Evolutionary conservation across 2,888 invertebrate genomes (phyloP), one percentile per base, ranked within the genome.

Genomic region (Abrostola tripartita): DNA sequence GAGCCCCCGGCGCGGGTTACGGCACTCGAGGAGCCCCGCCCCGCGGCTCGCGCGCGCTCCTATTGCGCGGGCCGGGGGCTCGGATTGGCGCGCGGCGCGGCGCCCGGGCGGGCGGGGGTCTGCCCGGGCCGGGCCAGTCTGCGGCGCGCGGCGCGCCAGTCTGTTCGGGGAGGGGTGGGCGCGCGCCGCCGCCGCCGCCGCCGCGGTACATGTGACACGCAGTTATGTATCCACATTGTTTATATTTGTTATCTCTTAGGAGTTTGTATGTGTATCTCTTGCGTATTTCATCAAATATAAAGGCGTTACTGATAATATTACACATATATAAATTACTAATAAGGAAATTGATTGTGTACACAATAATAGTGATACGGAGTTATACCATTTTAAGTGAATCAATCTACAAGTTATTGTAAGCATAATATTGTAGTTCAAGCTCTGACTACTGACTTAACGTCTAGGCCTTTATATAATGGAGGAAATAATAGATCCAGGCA

Each of bases 1-100:
- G 86, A 87, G 90, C 90, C 91, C 90, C 87, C 87, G 88, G 89
- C 88, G 88, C 88, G 85, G 84, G 84, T 76, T 79, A 77, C 88
- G 81, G 87, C 88, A 76, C 87, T 82, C 84, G 76, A 76, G 73
- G 63, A 66, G 85, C 86, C 81, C 85, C 88, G 88, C 88, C 90
- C 88, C 84, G 55, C 73, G 69, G 81, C 61, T 52, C 63, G 55
- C 67, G 61, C 74, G 71, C 65, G 56, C 71, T 65, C 71, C 72
- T 70, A 76, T 67, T 60, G 72, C 70, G 68, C 67, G 66, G 65
- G 69, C 71, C 74, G 68, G 65, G 65, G 56, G 62, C 87, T 64
- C 64, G 67, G 70, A 76, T 72, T 74, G 77, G 79, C 66, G 64
- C 53, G 53, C 68, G 47, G 52, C 68, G 68, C 64, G 65, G 71